A percentile compares a stretch with the other conserved stretches of the same genome.
Conservation (phyloP, 2,888 invertebrate species). For the Bimastos eiseni region DNA sequence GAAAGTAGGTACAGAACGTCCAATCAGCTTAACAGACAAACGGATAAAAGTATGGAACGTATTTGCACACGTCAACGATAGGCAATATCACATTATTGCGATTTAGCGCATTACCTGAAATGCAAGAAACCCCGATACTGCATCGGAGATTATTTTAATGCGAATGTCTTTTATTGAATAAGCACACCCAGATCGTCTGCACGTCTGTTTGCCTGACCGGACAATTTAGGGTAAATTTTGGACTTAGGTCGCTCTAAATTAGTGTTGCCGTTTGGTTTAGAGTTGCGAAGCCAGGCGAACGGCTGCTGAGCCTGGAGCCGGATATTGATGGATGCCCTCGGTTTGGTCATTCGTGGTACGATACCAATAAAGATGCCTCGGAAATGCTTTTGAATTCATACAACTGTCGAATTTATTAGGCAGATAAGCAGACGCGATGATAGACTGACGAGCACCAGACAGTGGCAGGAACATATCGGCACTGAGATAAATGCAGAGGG, state of each 20-base stretch:
- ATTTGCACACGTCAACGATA: neutral
- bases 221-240: neutral
- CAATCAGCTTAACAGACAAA: neutral
- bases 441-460: neutral
- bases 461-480: neutral
- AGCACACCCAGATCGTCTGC: neutral
- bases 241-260: neutral
- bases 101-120: neutral
- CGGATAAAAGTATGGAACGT: neutral
- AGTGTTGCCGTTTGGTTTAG: neutral
- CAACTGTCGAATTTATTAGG: neutral
- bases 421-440: neutral
- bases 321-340: neutral
- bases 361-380: neutral
- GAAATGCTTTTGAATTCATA: neutral
- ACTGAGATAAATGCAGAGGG: neutral
- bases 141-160: neutral
- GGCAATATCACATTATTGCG: neutral
- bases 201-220: neutral
- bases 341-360: neutral
- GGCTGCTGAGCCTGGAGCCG: neutral
- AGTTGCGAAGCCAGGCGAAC: neutral
- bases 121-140: neutral
- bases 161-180: neutral
- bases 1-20: neutral